phyloP scores from a whole-genome alignment of 2,113 vertebrate genomes.

The Canis aureus region DNA sequence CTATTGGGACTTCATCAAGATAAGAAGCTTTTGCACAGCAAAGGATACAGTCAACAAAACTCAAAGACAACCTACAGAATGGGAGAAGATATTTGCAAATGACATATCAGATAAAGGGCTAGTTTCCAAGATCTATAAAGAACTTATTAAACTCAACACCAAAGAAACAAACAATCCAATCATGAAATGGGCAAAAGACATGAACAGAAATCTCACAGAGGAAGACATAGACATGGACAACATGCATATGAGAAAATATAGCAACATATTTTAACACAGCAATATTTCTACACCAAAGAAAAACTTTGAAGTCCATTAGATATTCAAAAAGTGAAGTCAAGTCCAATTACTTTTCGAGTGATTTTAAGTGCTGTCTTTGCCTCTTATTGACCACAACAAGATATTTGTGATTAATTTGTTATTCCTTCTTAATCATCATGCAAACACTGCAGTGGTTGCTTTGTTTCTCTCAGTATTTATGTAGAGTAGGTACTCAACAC shows the following conservation, averaged over 20 bases:
- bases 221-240: too few species aligned
- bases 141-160: too few species aligned
- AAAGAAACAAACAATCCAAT: too few species aligned
- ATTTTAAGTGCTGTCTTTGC: background rate
- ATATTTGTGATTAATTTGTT: background rate
- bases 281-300: slow-evolving; percentile 11
- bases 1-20: too few species aligned
- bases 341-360: slow-evolving; percentile 1
- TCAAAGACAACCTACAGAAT: too few species aligned
- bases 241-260: background rate
- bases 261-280: background rate
- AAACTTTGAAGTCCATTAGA: background rate
- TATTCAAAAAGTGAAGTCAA: slow-evolving; percentile 43
- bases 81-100: too few species aligned
- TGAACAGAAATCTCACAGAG: too few species aligned
- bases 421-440: background rate
- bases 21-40: too few species aligned
- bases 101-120: too few species aligned
- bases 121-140: too few species aligned
- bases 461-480: background rate
- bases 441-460: background rate
- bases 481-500: background rate
- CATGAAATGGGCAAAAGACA: too few species aligned
- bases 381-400: background rate
- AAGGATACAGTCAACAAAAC: too few species aligned